These are phyloP conservation scores for Actenoides hombroni DNA, from an alignment of 2,113 vertebrate genomes.

Conservation along the genomic window DNA sequence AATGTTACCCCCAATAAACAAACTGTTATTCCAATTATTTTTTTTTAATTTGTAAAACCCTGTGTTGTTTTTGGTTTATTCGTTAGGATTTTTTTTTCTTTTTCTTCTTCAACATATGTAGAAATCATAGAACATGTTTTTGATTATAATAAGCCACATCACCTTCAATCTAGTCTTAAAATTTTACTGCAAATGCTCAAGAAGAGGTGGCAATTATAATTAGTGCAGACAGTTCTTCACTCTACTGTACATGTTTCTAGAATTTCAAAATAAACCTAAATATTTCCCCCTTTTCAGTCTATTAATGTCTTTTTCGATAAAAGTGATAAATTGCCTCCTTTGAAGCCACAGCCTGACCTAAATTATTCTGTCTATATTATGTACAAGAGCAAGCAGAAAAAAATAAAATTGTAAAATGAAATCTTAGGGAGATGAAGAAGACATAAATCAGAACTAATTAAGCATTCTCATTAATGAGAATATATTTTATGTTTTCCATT, in stretches of 20 bases:
- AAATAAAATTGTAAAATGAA: not conserved
- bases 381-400: not conserved
- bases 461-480: slow-evolving; percentile 26
- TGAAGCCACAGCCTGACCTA: slow-evolving; percentile 5
- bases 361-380: slow-evolving; percentile 40
- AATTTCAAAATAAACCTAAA: slow-evolving; percentile 21
- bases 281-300: not conserved
- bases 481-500: slow-evolving; percentile 5
- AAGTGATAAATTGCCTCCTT: slow-evolving; percentile 25
- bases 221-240: not conserved
- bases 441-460: slow-evolving; percentile 27
- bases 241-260: not conserved
- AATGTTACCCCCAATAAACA: not conserved
- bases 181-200: slow-evolving; percentile 10
- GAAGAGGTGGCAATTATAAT: not conserved
- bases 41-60: not conserved
- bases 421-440: slow-evolving; percentile 16
- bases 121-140: not conserved
- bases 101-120: not conserved
- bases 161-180: not conserved
- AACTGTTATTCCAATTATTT: not conserved
- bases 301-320: not conserved
- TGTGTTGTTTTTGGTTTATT: too few relatives aligned
- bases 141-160: not conserved
- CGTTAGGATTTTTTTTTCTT: not conserved